Conservation (phyloP, 2,888 invertebrate genomes). For the Uloborus plumipes region DNA sequence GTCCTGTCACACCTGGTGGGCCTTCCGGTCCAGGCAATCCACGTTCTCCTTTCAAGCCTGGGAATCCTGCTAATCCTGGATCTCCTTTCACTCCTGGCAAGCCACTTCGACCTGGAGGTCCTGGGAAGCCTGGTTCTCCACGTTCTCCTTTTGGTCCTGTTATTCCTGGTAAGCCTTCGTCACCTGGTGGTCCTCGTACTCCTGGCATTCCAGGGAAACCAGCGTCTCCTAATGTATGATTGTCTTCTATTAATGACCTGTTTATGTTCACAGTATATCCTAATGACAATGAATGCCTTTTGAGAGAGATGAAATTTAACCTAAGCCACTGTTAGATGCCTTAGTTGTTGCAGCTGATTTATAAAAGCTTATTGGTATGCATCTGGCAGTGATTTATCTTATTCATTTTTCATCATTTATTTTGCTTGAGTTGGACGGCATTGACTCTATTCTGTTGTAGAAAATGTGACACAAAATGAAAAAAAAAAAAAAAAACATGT, state of each 20-base stretch:
- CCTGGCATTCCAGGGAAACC: constrained; percentile 67
- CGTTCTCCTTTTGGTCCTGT: constrained; percentile 74
- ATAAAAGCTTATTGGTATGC: too few species aligned
- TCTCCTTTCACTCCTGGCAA: constrained; percentile 62
- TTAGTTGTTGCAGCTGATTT: too few species aligned
- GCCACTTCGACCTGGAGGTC: constrained; percentile 77
- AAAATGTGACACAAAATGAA: too few species aligned
- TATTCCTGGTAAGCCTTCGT: constrained; percentile 64
- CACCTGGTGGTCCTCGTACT: constrained; percentile 65
- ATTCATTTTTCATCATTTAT: too few species aligned
- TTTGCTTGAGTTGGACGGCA: too few species aligned
- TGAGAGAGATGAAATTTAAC: not conserved
- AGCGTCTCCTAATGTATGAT: constrained; percentile 58
- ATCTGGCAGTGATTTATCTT: too few species aligned
- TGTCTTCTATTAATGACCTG: too few species aligned
- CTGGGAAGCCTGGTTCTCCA: constrained; percentile 81
- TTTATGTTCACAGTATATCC: too few species aligned
- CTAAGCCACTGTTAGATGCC: too few species aligned
- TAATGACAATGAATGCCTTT: too few species aligned
- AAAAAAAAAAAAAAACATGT: too few species aligned
- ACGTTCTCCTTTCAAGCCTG: constrained; percentile 89
- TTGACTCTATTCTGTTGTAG: too few species aligned
- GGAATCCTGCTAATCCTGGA: constrained; percentile 72
- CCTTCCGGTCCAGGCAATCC: constrained; percentile 86
- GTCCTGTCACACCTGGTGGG: constrained; percentile 85